phyloP scores from a whole-genome alignment of 1,140 invertebrate species.

The Parasteatoda tepidariorum region DNA sequence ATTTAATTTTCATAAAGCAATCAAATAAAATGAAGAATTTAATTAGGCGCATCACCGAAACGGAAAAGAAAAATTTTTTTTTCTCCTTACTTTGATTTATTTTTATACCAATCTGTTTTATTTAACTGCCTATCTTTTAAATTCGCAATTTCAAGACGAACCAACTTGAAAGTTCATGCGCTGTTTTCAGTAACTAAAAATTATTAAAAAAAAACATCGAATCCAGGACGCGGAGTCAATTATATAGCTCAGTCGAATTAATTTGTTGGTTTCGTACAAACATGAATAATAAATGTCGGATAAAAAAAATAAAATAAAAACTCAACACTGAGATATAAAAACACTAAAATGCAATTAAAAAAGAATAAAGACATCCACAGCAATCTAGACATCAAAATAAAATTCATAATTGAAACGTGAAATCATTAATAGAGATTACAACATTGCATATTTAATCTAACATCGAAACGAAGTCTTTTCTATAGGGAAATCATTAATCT shows the following conservation, averaged over 20 bases:
- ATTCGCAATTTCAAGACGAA: no score
- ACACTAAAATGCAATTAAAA: not conserved
- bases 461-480: conserved; percentile 1
- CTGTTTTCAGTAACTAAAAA: no score
- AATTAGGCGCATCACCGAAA: no score
- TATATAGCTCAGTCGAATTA: conserved; percentile 39
- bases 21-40: no score
- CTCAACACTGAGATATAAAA: not conserved
- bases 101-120: no score
- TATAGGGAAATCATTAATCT: conserved; percentile 20
- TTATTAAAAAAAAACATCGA: conserved; percentile 6
- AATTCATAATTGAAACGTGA: conserved; percentile 53
- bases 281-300: conserved; percentile 37
- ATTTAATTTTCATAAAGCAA: no score
- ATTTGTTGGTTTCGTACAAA: conserved; percentile 49
- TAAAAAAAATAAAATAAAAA: not conserved
- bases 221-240: conserved; percentile 29
- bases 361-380: not conserved
- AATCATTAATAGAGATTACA: conserved; percentile 52
- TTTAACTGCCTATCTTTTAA: no score
- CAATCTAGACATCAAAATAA: conserved; percentile 12
- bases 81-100: no score
- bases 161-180: no score
- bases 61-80: no score
- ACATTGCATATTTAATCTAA: conserved; percentile 49